phyloP scores from a whole-genome alignment of 2,888 invertebrate genomes.

The Polydrusus cervinus region DNA sequence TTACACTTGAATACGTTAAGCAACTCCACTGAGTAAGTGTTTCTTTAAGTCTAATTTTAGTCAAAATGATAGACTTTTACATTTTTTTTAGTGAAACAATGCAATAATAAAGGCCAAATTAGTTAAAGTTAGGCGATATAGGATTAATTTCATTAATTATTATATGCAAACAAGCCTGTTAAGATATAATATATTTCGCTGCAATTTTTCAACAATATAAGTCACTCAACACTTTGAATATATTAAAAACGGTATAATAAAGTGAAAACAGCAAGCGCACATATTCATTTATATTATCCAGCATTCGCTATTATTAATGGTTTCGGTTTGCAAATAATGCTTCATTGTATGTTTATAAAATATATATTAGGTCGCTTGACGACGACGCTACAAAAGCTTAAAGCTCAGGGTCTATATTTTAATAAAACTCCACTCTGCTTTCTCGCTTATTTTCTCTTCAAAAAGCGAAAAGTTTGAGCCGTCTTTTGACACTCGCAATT shows the following conservation, averaged over 20 bases:
- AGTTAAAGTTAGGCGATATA: too few relatives aligned
- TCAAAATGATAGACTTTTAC: too few relatives aligned
- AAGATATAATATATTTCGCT: neutral
- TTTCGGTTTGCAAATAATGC: slow-evolving; percentile 57
- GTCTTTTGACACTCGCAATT: slow-evolving; percentile 56
- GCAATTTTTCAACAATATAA: slow-evolving; percentile 3
- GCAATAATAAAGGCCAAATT: too few relatives aligned
- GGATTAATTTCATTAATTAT: too few relatives aligned
- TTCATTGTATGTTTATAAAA: slow-evolving; percentile 56
- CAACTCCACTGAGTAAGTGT: too few relatives aligned
- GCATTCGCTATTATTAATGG: slow-evolving; percentile 55
- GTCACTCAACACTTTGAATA: slow-evolving; percentile 11
- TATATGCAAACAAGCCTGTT: slow-evolving; percentile 11
- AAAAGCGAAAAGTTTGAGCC: slow-evolving; percentile 49
- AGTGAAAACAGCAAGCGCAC: slow-evolving; percentile 17
- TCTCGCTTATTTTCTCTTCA: slow-evolving; percentile 48
- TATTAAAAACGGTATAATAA: slow-evolving; percentile 11
- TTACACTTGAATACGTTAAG: too few relatives aligned
- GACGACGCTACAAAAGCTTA: slow-evolving; percentile 51
- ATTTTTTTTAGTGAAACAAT: too few relatives aligned
- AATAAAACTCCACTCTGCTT: slow-evolving; percentile 52
- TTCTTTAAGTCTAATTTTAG: too few relatives aligned
- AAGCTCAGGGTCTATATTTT: slow-evolving; percentile 47
- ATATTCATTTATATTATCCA: slow-evolving; percentile 49
- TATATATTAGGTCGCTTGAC: slow-evolving; percentile 53